Conservation (phyloP, 2,797 vertebrate genomes). For the Xiphophorus birchmanni region DNA sequence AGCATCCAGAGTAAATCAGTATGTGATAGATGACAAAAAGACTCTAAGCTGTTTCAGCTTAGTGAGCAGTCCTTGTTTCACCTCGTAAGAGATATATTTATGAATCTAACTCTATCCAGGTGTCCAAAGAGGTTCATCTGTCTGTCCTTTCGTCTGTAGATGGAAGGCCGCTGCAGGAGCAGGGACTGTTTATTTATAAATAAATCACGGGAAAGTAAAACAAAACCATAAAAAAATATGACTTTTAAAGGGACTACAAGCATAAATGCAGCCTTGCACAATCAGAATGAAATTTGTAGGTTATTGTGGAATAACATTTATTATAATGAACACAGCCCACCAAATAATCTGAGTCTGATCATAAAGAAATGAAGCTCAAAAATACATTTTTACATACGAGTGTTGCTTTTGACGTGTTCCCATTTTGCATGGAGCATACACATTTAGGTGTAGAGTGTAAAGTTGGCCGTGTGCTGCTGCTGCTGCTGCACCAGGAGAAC, state of each 20-base stretch:
- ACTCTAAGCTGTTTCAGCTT: constrained; percentile 26
- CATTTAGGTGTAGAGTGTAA: background rate
- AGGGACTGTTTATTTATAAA: constrained; percentile 27
- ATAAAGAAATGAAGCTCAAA: background rate
- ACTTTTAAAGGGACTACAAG: constrained; percentile 34
- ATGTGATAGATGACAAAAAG: constrained; percentile 43
- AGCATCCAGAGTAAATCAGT: constrained; percentile 43
- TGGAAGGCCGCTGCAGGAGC: constrained; percentile 27
- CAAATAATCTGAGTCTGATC: background rate
- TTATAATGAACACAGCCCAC: background rate
- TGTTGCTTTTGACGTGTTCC: background rate
- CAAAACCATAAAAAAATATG: constrained; percentile 12
- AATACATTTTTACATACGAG: background rate
- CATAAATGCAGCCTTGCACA: background rate
- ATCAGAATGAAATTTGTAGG: background rate
- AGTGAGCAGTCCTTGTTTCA: constrained; percentile 53
- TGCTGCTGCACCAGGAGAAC: background rate
- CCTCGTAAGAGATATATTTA: constrained; percentile 44
- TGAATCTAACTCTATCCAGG: constrained; percentile 49
- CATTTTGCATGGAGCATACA: background rate
- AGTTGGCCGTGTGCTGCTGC: background rate
- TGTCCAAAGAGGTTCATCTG: constrained; percentile 35
- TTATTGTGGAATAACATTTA: background rate
- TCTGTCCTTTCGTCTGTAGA: constrained; percentile 53
- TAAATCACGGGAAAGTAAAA: constrained; percentile 29